phyloP scores from a whole-genome alignment of 1,140 invertebrate genomes.

The Drosophila truncata region DNA sequence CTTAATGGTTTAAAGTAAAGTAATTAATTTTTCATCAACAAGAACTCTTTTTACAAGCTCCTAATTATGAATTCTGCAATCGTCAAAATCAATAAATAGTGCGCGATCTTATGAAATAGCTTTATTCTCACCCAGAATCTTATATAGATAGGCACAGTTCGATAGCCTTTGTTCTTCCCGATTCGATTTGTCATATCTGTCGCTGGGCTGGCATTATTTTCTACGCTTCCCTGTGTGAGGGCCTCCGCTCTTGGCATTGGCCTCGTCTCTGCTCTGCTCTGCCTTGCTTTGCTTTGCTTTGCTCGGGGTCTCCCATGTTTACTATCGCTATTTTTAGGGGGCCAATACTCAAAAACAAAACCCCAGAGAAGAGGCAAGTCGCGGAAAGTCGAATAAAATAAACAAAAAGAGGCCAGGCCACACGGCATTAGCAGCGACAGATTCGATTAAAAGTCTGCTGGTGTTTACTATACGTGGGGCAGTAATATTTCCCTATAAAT shows the following conservation, averaged over 20 bases:
- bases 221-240: slow-evolving; percentile 24
- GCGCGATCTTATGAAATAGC: neutral
- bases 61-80: neutral
- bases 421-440: slow-evolving; percentile 46
- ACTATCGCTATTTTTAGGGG: slow-evolving; percentile 74
- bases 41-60: neutral
- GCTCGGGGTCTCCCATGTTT: slow-evolving; percentile 41
- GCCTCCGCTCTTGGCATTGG: slow-evolving; percentile 68
- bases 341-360: slow-evolving; percentile 56
- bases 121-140: neutral
- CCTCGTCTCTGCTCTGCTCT: slow-evolving; percentile 40
- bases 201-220: slow-evolving; percentile 33
- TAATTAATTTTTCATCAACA: neutral
- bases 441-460: slow-evolving; percentile 48
- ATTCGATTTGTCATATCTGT: slow-evolving; percentile 38
- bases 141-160: slow-evolving; percentile 2
- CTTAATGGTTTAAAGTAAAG: neutral
- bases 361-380: slow-evolving; percentile 55
- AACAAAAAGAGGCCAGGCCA: slow-evolving; percentile 45
- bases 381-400: slow-evolving; percentile 61
- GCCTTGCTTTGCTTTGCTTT: neutral
- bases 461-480: slow-evolving; percentile 11
- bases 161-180: slow-evolving; percentile 30
- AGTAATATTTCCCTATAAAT: slow-evolving; percentile 24
- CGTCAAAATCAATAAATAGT: neutral